phyloP scores from a whole-genome alignment of 2,113 vertebrate genomes.

The Macroglossus sobrinus region DNA sequence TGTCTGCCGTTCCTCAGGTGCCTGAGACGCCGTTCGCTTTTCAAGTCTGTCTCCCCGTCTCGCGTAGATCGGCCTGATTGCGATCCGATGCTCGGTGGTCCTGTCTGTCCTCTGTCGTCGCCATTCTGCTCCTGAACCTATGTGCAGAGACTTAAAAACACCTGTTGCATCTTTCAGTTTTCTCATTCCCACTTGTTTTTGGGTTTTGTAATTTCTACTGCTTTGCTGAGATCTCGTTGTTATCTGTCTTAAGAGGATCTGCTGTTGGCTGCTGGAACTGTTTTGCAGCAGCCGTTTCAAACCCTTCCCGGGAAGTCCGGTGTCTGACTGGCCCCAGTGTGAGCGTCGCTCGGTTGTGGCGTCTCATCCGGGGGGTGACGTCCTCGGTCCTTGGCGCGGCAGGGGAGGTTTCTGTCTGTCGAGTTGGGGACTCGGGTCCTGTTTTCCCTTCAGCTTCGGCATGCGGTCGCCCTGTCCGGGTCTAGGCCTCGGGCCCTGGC shows the following conservation, averaged over 20 bases:
- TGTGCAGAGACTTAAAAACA: neutral
- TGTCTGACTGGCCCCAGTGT: neutral
- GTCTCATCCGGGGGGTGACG: neutral
- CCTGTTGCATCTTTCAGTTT: neutral
- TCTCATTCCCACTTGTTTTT: neutral
- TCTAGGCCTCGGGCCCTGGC: neutral
- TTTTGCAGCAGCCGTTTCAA: neutral
- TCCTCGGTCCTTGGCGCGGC: neutral
- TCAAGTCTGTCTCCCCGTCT: neutral
- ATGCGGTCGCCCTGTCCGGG: neutral
- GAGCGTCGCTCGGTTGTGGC: neutral
- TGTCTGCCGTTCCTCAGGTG: too few relatives aligned
- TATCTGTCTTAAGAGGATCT: neutral
- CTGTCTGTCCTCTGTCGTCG: neutral
- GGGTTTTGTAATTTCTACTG: neutral
- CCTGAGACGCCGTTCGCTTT: too few relatives aligned
- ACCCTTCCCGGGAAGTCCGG: neutral
- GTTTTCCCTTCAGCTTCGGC: neutral
- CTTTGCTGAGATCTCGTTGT: neutral
- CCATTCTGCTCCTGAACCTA: neutral
- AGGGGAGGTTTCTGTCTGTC: neutral
- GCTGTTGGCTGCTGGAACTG: neutral
- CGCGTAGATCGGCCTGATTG: neutral
- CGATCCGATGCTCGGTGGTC: neutral
- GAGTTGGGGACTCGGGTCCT: neutral